Evolutionary conservation across 2,797 vertebrate species (phyloP).

Genomic region (Brotula barbata): DNA sequence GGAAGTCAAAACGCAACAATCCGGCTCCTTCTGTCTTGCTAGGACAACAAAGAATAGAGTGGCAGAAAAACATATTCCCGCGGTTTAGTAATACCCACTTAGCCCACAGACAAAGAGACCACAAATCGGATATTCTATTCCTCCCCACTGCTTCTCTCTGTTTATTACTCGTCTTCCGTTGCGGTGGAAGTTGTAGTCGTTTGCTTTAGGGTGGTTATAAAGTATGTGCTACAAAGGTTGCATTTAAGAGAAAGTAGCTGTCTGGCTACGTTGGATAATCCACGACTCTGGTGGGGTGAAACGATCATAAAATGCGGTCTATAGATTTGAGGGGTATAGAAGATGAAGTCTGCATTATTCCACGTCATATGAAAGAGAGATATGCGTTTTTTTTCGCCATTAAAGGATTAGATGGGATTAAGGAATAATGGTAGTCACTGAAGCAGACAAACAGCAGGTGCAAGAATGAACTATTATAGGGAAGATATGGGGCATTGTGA

Average conservation of each 20-base stretch:
- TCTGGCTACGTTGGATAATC: slow-evolving; percentile 34
- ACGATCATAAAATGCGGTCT: slow-evolving; percentile 21
- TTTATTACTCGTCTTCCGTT: slow-evolving; percentile 29
- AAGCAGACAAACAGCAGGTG: slow-evolving; percentile 34
- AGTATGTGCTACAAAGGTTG: slow-evolving; percentile 36
- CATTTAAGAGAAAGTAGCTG: not conserved
- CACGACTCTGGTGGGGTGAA: slow-evolving; percentile 10
- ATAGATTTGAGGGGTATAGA: slow-evolving; percentile 19
- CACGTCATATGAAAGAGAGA: slow-evolving; percentile 20
- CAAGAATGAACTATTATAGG: slow-evolving; percentile 11
- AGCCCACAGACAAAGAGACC: slow-evolving; percentile 29
- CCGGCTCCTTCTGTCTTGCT: slow-evolving; percentile 17
- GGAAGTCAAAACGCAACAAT: slow-evolving; percentile 18
- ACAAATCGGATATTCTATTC: slow-evolving; percentile 18
- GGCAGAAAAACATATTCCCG: slow-evolving; percentile 31
- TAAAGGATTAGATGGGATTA: slow-evolving; percentile 48
- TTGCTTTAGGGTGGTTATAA: slow-evolving; percentile 36
- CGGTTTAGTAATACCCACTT: slow-evolving; percentile 41
- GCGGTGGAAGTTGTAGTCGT: not conserved
- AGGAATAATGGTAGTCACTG: slow-evolving; percentile 31
- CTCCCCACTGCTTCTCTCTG: slow-evolving; percentile 18
- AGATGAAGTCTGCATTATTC: not conserved
- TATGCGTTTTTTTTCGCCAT: slow-evolving; percentile 15
- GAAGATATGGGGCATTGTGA: not conserved
- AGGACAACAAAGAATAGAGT: slow-evolving; percentile 39